A percentile compares a stretch with the other conserved stretches of the same genome.
These are phyloP conservation scores for Tinea pellionella DNA, from an alignment of 2,888 invertebrate genomes.

Conservation along the genomic window DNA sequence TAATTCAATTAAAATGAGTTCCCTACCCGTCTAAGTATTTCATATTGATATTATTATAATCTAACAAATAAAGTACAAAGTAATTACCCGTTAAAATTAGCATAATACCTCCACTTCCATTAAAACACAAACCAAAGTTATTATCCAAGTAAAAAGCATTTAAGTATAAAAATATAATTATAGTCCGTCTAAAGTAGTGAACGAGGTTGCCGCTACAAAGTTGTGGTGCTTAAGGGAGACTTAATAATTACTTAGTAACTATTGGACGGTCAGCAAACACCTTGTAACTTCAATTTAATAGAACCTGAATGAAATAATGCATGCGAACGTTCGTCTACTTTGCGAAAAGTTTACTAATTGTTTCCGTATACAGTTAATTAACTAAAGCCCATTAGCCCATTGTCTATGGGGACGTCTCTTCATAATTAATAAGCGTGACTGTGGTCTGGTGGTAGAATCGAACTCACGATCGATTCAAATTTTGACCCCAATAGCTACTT, in stretches of 20 bases:
- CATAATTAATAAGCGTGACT: no score
- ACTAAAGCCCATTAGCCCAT: no score
- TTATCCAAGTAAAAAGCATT: neutral
- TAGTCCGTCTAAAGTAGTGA: neutral
- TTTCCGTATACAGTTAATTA: neutral
- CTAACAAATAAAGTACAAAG: no score
- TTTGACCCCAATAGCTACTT: no score
- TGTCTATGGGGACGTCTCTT: no score
- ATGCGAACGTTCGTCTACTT: neutral
- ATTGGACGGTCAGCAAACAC: conserved; percentile 7
- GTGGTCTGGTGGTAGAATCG: no score
- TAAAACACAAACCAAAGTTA: neutral
- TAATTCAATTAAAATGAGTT: no score
- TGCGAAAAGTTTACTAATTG: neutral
- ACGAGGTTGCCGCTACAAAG: neutral
- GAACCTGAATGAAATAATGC: neutral
- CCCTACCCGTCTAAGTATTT: no score
- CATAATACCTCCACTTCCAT: no score
- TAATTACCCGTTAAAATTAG: no score
- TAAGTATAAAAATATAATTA: neutral
- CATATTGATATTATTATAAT: no score
- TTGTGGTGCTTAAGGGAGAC: conserved; percentile 3
- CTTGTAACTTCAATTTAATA: neutral
- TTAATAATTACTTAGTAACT: conserved; percentile 13
- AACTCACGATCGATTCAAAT: no score